Conservation (phyloP, 1,140 invertebrate species). For the Tetragonula clypearis region DNA sequence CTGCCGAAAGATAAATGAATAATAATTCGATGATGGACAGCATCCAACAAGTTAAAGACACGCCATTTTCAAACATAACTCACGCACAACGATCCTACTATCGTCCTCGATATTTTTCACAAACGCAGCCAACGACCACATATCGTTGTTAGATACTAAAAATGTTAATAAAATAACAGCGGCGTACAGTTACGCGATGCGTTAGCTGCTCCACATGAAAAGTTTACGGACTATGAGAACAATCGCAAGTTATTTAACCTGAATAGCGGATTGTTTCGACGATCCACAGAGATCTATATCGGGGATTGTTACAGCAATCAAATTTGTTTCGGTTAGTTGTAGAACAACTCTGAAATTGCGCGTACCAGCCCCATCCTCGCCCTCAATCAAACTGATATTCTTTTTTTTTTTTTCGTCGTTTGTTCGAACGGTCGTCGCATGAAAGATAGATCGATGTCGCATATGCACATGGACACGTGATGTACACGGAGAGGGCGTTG, state of each 20-base stretch:
- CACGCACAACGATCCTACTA: too few relatives aligned
- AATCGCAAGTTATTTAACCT: neutral
- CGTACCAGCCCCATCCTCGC: too few relatives aligned
- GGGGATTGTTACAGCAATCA: neutral
- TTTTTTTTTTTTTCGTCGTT: neutral
- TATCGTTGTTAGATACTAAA: too few relatives aligned
- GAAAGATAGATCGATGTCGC: slow-evolving; percentile 13
- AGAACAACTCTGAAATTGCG: neutral
- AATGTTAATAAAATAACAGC: too few relatives aligned
- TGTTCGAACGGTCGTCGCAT: neutral
- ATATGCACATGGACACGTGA: neutral
- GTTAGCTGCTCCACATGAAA: neutral
- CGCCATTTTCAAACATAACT: too few relatives aligned
- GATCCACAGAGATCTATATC: too few relatives aligned
- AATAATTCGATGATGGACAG: too few relatives aligned
- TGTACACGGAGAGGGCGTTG: neutral
- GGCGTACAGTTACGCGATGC: too few relatives aligned
- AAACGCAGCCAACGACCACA: too few relatives aligned
- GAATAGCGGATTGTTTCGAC: neutral
- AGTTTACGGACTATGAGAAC: neutral
- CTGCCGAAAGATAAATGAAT: too few relatives aligned
- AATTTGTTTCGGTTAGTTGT: neutral
- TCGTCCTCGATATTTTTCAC: too few relatives aligned
- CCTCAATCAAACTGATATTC: neutral
- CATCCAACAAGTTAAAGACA: too few relatives aligned